Percentiles rank a stretch among this genome's conserved stretches.
phyloP scores from a whole-genome alignment of 2,797 vertebrate genomes.

The Alfaro cultratus region DNA sequence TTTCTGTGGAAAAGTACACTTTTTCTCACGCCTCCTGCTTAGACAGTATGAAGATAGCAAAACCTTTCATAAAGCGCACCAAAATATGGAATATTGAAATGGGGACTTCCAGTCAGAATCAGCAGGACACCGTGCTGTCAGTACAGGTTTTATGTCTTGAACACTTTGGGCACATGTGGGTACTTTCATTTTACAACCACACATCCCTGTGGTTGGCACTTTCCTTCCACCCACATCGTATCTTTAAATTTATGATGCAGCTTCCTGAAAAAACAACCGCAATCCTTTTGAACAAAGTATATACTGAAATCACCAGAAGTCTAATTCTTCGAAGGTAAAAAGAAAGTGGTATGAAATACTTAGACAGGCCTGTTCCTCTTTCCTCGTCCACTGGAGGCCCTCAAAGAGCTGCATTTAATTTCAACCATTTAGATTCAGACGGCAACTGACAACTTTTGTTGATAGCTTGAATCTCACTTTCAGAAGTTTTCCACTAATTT shows the following conservation, averaged over 20 bases:
- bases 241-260: neutral
- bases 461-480: neutral
- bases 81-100: neutral
- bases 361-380: neutral
- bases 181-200: neutral
- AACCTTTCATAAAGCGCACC: neutral
- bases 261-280: neutral
- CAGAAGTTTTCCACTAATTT: neutral
- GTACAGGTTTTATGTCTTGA: neutral
- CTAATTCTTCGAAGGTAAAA: neutral
- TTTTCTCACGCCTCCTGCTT: neutral
- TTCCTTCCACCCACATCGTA: neutral
- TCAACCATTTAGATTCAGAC: neutral
- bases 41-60: neutral
- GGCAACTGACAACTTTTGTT: neutral
- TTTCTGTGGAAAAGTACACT: neutral
- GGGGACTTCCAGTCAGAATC: neutral
- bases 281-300: conserved; percentile 3
- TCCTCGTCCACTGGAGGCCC: conserved; percentile 10
- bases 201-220: neutral
- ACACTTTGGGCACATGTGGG: neutral
- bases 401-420: neutral
- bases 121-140: neutral
- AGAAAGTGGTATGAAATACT: neutral
- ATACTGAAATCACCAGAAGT: neutral